These are phyloP conservation scores for Scaptomyza tumidula DNA, from an alignment of 2,888 invertebrate genomes.

Conservation along the genomic window DNA sequence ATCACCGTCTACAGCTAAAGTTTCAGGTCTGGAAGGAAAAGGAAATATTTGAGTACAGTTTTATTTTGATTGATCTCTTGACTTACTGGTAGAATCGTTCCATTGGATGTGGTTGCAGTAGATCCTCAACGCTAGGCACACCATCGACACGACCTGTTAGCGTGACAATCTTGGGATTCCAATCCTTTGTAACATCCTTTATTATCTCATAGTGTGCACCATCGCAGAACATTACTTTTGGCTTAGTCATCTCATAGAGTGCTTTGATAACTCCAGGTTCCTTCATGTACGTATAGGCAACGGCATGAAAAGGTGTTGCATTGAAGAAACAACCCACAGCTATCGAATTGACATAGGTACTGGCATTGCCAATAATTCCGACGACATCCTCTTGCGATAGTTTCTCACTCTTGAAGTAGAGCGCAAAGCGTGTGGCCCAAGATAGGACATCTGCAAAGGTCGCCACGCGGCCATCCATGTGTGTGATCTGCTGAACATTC, in stretches of 20 bases:
- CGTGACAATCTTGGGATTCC: conserved; percentile 54
- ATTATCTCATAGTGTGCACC: conserved; percentile 51
- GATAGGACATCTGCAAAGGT: conserved; percentile 42
- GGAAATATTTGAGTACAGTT: neutral
- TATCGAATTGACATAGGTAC: conserved; percentile 48
- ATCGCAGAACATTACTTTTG: conserved; percentile 73
- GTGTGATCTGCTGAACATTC: conserved; percentile 56
- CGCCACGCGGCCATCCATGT: conserved; percentile 46
- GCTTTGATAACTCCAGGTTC: conserved; percentile 50
- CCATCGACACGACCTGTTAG: conserved; percentile 57
- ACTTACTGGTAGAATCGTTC: conserved; percentile 54
- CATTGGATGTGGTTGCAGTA: conserved; percentile 51
- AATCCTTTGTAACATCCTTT: conserved; percentile 52
- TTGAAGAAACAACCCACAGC: conserved; percentile 56
- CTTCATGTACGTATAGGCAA: conserved; percentile 47
- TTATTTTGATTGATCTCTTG: neutral
- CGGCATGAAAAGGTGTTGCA: conserved; percentile 62
- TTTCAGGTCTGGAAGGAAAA: conserved; percentile 34
- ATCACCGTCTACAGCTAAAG: conserved; percentile 38
- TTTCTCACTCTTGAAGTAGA: conserved; percentile 52
- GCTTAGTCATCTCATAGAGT: conserved; percentile 57
- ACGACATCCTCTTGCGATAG: conserved; percentile 58
- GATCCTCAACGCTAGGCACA: conserved; percentile 53
- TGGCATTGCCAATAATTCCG: conserved; percentile 57
- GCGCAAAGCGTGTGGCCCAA: conserved; percentile 53